Evolutionary conservation across 2,888 invertebrate genomes (phyloP).

Genomic region (Danaus chrysippus): DNA sequence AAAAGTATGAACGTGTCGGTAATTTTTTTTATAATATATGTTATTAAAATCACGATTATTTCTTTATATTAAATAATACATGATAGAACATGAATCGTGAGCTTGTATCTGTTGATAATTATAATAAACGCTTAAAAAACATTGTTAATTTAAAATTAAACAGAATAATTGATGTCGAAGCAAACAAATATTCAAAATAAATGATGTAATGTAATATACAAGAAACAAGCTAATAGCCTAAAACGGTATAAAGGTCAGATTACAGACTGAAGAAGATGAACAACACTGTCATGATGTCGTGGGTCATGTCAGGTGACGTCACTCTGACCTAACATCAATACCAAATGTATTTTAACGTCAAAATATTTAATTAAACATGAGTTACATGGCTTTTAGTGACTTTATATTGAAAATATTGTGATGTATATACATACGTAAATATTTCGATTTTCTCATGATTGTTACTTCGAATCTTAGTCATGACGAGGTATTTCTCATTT

Average conservation of each 20-base stretch:
- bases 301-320: conserved; percentile 44
- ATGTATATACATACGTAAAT: too few relatives aligned
- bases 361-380: too few relatives aligned
- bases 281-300: conserved; percentile 37
- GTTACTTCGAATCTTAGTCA: too few relatives aligned
- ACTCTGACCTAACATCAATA: conserved; percentile 25
- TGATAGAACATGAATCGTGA: too few relatives aligned
- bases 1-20: conserved; percentile 8
- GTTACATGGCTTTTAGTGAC: too few relatives aligned
- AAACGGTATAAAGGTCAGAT: conserved; percentile 11
- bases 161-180: background rate
- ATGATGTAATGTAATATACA: conserved; percentile 3
- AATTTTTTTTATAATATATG: conserved; percentile 4
- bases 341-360: background rate
- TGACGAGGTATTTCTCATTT: too few relatives aligned
- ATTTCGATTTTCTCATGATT: too few relatives aligned
- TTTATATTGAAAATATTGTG: background rate
- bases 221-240: conserved; percentile 7
- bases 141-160: too few relatives aligned
- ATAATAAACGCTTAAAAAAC: too few relatives aligned
- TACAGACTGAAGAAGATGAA: conserved; percentile 19
- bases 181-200: background rate
- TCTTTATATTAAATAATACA: too few relatives aligned
- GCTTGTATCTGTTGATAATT: too few relatives aligned
- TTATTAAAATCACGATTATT: background rate